Evolutionary conservation across 2,888 invertebrate species (phyloP), one percentile per base, ranked within the genome.

Genomic region (Nomada ferruginata): DNA sequence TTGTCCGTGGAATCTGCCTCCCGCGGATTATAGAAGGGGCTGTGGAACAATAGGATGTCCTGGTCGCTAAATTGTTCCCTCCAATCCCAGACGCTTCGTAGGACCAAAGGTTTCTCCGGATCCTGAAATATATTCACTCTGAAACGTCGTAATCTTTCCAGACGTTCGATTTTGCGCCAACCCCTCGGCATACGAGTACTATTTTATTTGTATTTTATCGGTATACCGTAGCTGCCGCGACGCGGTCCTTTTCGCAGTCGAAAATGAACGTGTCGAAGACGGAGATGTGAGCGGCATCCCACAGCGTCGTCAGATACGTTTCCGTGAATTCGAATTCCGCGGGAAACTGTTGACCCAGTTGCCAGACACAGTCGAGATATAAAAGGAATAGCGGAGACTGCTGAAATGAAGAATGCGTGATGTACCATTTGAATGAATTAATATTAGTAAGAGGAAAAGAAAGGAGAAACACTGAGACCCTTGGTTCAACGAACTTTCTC

Each of bases 321-420:
- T 98, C 98, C 23, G 98, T 97, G 94, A 97, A 98, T 94, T 98
- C 97, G 94, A 99, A 98, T 87, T 97, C 96, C 0, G 96, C 95
- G 0, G 98, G 98, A 94, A 96, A 98, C 94, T 99, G 98, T 89
- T 96, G 96, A 88, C 96, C 94, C 70, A 99, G 94, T 94, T 99
- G 99, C 97, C 98, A 98, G 73, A 97, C 96, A 94, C 98, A 98
- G 94, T 99, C 99, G 89, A 99, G 95, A 94, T 98, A 99, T 66
- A 99, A 94, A 64, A 99, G 95, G 93, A 99, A 97, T 68, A 99
- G 95, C 0, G 99, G 99, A 66, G 97, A 96, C 94, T 97, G 18
- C 53, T 10, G 13, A 36, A 68, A 15, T 44, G 50, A 59, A 53
- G 4, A 20, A 53, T 53, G n/a, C 9, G 13, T 18, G 23, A 42